Evolutionary conservation across 1,140 invertebrate genomes (phyloP).

Genomic region (Holotrichia oblita): DNA sequence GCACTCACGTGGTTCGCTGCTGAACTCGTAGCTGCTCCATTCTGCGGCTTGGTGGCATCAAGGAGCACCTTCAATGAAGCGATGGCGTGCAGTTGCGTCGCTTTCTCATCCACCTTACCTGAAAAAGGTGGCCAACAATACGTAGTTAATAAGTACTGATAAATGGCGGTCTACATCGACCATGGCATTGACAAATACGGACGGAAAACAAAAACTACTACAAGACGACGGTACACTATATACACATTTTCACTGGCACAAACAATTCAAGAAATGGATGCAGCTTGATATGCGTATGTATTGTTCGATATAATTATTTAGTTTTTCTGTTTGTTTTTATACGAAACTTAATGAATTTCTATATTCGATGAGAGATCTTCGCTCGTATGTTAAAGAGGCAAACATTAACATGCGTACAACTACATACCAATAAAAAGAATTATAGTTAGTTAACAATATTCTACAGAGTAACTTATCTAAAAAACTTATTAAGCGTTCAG

Average conservation of each 20-base stretch:
- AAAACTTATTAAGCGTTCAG: too few relatives aligned
- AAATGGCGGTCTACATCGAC: not conserved
- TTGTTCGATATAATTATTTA: too few relatives aligned
- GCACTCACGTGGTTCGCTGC: slow-evolving; percentile 69
- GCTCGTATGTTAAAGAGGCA: too few relatives aligned
- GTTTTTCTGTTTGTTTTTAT: too few relatives aligned
- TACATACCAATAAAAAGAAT: too few relatives aligned
- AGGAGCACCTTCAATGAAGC: slow-evolving; percentile 90
- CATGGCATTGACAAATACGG: slow-evolving; percentile 10
- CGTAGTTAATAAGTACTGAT: slow-evolving; percentile 32
- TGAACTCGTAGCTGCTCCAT: slow-evolving; percentile 77
- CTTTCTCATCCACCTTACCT: slow-evolving; percentile 97
- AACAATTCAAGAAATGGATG: not conserved
- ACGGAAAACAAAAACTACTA: slow-evolving; percentile 32
- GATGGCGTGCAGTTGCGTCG: slow-evolving; percentile 93
- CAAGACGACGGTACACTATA: slow-evolving; percentile 23
- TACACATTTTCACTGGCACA: not conserved
- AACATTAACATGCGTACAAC: too few relatives aligned
- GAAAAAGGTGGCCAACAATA: slow-evolving; percentile 56
- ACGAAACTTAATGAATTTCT: too few relatives aligned
- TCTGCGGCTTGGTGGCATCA: slow-evolving; percentile 86
- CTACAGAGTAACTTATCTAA: too few relatives aligned
- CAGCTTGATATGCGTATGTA: too few relatives aligned
- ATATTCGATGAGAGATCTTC: too few relatives aligned
- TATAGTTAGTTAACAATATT: too few relatives aligned